Percentiles rank a stretch among this genome's conserved stretches.
phyloP scores from a whole-genome alignment of 1,140 invertebrate genomes.

The Pachyrhynchus sulphureomaculatus region DNA sequence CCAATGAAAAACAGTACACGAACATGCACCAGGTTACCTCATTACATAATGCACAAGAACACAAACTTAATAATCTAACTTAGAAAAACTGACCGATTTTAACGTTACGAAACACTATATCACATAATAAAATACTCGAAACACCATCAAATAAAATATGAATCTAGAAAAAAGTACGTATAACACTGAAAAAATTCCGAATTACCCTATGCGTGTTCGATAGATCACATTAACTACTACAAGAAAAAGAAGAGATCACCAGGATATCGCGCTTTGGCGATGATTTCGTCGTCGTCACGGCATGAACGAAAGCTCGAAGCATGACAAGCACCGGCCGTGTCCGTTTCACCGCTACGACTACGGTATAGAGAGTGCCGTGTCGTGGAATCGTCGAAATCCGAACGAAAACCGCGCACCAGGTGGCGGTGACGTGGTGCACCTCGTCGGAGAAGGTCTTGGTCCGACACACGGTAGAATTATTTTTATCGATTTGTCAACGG shows the following conservation, averaged over 20 bases:
- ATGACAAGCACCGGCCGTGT: slow-evolving; percentile 13
- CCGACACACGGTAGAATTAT: slow-evolving; percentile 1
- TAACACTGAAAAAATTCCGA: no score
- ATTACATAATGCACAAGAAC: slow-evolving; percentile 10
- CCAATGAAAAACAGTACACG: slow-evolving; percentile 27
- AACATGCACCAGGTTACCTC: slow-evolving; percentile 12
- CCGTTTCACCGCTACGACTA: slow-evolving; percentile 16
- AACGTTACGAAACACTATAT: no score
- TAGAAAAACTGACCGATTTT: no score
- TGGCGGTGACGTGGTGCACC: not conserved
- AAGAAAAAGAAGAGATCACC: slow-evolving; percentile 16
- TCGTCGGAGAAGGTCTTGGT: slow-evolving; percentile 6
- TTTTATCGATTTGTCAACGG: slow-evolving; percentile 17
- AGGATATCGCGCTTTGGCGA: slow-evolving; percentile 15
- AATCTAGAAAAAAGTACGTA: no score
- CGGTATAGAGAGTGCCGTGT: not conserved
- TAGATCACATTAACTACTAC: no score
- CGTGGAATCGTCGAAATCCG: slow-evolving; percentile 5
- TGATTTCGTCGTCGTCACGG: slow-evolving; percentile 6
- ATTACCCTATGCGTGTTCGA: no score
- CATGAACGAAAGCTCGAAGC: slow-evolving; percentile 2
- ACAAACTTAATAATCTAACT: not conserved
- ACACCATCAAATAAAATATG: no score
- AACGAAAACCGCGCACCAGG: slow-evolving; percentile 5
- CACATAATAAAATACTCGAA: not conserved